phyloP scores from a whole-genome alignment of 2,888 invertebrate genomes.

The Oxycera nigricornis region DNA sequence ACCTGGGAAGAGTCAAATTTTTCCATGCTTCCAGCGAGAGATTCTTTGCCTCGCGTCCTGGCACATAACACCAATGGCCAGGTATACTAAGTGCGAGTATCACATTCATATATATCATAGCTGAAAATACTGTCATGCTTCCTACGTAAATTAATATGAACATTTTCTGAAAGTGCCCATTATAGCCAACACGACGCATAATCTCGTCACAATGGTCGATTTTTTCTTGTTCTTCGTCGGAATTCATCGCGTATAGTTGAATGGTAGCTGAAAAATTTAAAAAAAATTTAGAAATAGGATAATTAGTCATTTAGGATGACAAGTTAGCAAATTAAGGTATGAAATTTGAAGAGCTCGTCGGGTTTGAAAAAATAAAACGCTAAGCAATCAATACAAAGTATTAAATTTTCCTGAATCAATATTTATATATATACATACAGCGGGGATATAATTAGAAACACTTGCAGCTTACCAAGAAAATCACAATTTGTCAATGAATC shows the following conservation, averaged over 20 bases:
- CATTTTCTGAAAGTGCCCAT: conserved; percentile 64
- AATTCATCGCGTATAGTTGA: not conserved
- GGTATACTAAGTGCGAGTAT: conserved; percentile 66
- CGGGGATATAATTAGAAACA: too few species aligned
- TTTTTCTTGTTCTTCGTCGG: not conserved
- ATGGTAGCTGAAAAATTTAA: too few species aligned
- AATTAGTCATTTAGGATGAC: too few species aligned
- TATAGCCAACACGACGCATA: conserved; percentile 64
- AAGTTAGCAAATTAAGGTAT: too few species aligned
- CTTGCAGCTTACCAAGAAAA: too few species aligned
- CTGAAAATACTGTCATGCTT: conserved; percentile 61
- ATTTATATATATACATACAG: too few species aligned
- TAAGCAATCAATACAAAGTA: too few species aligned
- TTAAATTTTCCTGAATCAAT: too few species aligned
- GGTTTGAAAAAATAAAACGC: too few species aligned
- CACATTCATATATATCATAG: conserved; percentile 65
- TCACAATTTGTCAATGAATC: too few species aligned
- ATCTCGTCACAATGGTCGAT: conserved; percentile 62
- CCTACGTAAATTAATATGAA: conserved; percentile 64
- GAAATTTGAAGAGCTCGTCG: too few species aligned
- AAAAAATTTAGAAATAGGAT: too few species aligned
- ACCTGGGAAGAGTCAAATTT: conserved; percentile 65
- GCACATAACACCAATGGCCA: conserved; percentile 67
- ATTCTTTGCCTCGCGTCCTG: conserved; percentile 63
- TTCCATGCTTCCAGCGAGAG: conserved; percentile 64